Conservation (phyloP, 2,113 vertebrate genomes). For the Limnothrissa miodon region DNA sequence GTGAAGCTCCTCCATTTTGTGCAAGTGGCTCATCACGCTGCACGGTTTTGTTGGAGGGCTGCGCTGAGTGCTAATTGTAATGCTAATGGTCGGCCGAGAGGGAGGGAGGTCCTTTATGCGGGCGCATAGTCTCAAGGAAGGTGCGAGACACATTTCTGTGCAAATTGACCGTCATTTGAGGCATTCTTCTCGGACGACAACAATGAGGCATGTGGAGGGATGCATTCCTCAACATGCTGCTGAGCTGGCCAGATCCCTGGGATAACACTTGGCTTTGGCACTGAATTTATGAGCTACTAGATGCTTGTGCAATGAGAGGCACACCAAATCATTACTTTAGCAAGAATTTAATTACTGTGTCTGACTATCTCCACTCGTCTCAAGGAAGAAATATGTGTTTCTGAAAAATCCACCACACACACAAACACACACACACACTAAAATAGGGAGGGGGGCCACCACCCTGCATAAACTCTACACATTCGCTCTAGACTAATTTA, state of each 20-base stretch:
- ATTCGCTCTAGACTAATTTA: not conserved
- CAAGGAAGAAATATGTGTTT: conserved; percentile 32
- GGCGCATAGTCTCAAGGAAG: not conserved
- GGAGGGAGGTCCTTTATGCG: not conserved
- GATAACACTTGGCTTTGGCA: conserved; percentile 15
- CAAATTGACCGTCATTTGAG: not conserved
- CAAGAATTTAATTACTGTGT: conserved; percentile 29
- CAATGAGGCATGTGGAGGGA: not conserved
- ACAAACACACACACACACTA: not conserved
- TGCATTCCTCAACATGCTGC: not conserved
- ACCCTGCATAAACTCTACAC: conserved; percentile 7
- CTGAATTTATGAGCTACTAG: not conserved
- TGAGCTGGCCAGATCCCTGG: conserved; percentile 3
- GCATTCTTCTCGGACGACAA: not conserved
- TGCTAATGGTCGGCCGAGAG: not conserved
- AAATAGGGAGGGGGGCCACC: conserved; percentile 8
- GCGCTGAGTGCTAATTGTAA: not conserved
- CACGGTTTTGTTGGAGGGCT: not conserved
- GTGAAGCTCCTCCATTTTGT: conserved; percentile 43
- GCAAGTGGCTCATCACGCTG: conserved; percentile 20
- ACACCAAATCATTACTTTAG: conserved; percentile 24
- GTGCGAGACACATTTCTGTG: not conserved
- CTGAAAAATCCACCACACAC: not conserved
- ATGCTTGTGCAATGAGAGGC: conserved; percentile 7
- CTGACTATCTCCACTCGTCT: conserved; percentile 30